Base-by-base conservation (phyloP, 64 coral and sea anemone species). In the Anthopleura sola region DNA sequence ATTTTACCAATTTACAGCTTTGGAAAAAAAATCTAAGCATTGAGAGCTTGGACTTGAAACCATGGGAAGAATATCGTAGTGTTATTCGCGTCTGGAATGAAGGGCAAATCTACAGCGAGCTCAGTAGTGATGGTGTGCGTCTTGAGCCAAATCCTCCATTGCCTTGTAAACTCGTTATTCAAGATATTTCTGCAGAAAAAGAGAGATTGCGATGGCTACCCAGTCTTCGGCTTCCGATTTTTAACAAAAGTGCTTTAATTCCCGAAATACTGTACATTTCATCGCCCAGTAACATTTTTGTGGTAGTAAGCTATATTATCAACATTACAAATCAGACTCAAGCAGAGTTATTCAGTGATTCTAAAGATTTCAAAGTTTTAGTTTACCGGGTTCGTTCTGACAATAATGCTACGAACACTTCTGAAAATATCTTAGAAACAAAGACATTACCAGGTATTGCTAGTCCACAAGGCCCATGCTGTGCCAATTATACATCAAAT, bases 221-320 rank as follows among this genome's bases (percentile, higher is more conserved):
- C 46, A 75, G 86, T 82, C n/a, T 95, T 24, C 84, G 68, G 16
- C 48, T 95, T 62, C 87, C 94, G 3, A 19, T 13, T 24, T 91
- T 91, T 23, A 92, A 87, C 36, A 49, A 48, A 78, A 95, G 86
- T 54, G 76, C 62, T 3, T 19, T 84, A 24, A 87, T 89, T 29
- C 51, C 86, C 39, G 94, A 95, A 32, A 83, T 95, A 15, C 68
- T 64, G 53, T 95, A 89, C 26, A 86, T 95, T 86, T 95, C 94
- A 21, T 91, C 87, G 37, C 94, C 90, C 20, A 6, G 29, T 9
- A 74, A 91, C 4, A 18, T 91, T 6, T 31, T 40, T 51, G 0
- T 86, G 24, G 55, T 75, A 26, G 47, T 91, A 19, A 91, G 66
- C 46, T 55, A 58, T 34, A 55, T 24, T 17, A 75, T 26, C 17